Base-by-base conservation (phyloP, 2,797 vertebrate genomes). In the Gila robusta region DNA sequence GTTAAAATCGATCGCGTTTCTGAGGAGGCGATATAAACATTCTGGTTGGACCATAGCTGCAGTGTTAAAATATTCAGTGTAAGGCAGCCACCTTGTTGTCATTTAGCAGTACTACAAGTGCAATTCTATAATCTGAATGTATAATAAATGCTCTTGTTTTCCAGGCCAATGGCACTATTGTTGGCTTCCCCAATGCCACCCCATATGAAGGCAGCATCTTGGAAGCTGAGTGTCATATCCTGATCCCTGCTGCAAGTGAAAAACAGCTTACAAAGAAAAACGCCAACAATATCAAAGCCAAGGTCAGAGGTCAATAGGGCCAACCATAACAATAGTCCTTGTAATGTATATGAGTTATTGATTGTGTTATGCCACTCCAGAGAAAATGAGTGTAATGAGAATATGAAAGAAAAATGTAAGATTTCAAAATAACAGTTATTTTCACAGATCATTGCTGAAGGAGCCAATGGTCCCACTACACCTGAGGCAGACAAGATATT, bases 181-280 rank as follows among this genome's bases (percentile, higher is more conserved):
- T 98, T 78, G 98, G 98, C 79, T 99, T 98, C 92, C 98, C 98
- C 0, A 95, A 97, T 81, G 93, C 98, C 1, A 93, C 96, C 2
- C 93, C 94, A 0, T 98, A 98, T 17, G 96, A 98, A 56, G 97
- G 97, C 62, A 98, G 80, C 89, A 97, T 99, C 91, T 92, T 99
- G 91, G 98, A 99, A 92, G 97, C 95, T 0, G 96, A 98, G 32
- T 99, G 98, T 81, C 96, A 99, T 91, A 98, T 99, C 91, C 93
- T 99, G 85, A 97, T 99, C 83, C 98, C 98, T 9, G 98, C 98
- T 26, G 98, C 98, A 90, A 96, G 98, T 0, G 98, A 99, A 94
- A 99, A 98, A 87, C 98, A 99, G 92, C 92, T 99, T 91, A 99
- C 98, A 47, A 97, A 95, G 88, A 94, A 94, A 78, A 99, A 99